Percentiles rank a stretch among this genome's conserved stretches.
Conservation (phyloP, 2,113 vertebrate species). For the Acrocephalus kingi region DNA sequence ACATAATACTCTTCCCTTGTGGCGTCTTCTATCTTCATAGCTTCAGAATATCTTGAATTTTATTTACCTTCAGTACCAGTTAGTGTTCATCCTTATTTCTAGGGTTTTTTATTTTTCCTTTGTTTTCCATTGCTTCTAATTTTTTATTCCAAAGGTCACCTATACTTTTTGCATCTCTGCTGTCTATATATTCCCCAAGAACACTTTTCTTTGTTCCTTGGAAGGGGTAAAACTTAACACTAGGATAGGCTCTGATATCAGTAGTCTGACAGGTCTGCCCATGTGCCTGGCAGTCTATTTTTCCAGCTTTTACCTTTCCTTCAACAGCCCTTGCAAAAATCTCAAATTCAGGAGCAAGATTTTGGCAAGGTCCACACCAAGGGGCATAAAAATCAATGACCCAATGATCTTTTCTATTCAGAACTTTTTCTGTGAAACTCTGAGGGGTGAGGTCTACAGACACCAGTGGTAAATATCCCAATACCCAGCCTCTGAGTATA, state of each 20-base stretch:
- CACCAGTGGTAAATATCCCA: constrained; percentile 84
- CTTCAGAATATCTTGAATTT: constrained; percentile 3
- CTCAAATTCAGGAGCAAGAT: constrained; percentile 96
- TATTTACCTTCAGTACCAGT: constrained; percentile 28
- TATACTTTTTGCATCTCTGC: constrained; percentile 85
- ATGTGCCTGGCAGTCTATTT: constrained; percentile 91
- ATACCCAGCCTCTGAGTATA: constrained; percentile 87
- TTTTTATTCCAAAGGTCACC: constrained; percentile 79
- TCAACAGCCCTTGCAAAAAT: constrained; percentile 87
- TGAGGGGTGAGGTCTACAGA: constrained; percentile 88
- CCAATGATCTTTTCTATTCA: constrained; percentile 89
- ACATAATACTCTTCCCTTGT: background rate
- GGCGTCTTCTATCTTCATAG: constrained; percentile 42
- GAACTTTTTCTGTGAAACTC: constrained; percentile 84
- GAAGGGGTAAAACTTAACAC: constrained; percentile 86
- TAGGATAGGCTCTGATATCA: constrained; percentile 90
- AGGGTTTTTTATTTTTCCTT: constrained; percentile 65
- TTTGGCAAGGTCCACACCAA: constrained; percentile 96
- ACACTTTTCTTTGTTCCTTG: constrained; percentile 76
- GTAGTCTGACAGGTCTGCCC: constrained; percentile 85
- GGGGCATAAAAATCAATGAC: constrained; percentile 95
- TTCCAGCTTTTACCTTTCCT: constrained; percentile 89
- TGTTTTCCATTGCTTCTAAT: constrained; percentile 76
- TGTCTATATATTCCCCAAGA: constrained; percentile 83
- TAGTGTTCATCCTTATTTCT: constrained; percentile 81